Base-by-base conservation (phyloP, 2,888 invertebrate species). In the Allophyes oxyacanthae region DNA sequence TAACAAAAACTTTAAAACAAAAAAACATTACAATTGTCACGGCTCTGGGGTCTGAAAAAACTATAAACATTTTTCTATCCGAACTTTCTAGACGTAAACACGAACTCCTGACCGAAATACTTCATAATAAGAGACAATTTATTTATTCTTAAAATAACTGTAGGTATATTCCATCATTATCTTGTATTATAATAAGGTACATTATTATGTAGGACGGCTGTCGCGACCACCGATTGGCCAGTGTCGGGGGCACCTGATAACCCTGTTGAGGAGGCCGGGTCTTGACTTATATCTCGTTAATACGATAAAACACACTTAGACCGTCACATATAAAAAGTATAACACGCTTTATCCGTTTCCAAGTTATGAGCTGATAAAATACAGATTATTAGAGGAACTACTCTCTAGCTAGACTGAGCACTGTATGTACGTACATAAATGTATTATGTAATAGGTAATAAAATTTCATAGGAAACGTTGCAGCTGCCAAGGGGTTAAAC, bases 181-280 rank as follows among this genome's bases (percentile, higher is more conserved):
- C 25, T 40, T 14, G n/a, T 43, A 50, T 54, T 58, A 64, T 52
- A 55, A 40, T 51, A 57, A 48, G 40, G 43, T 63, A 43, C 36
- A 38, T 48, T 43, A 49, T 54, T 53, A 77, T 72, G 66, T 77
- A 51, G 76, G 63, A 60, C 80, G 69, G 58, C 48, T 57, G 64
- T 62, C 67, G 52, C 52, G 53, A 34, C 57, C 28, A 44, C 55
- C 69, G 69, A 65, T 70, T 70, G 64, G 64, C 37, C 37, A 34
- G 20, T 57, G 45, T 51, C 64, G 64, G 72, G 74, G 72, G 11
- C 6, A 0, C 33, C 33, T 10, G 85, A 85, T 85, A 83, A 81
- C 83, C 81, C 83, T 54, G 37, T 54, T 49, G 72, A 78, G 82
- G 83, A 82, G 86, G 82, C 76, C 82, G 75, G 78, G 80, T 75